Percentiles rank a stretch among this genome's conserved stretches.
Conservation (phyloP, 2,113 vertebrate species). For the Fukomys damarensis region DNA sequence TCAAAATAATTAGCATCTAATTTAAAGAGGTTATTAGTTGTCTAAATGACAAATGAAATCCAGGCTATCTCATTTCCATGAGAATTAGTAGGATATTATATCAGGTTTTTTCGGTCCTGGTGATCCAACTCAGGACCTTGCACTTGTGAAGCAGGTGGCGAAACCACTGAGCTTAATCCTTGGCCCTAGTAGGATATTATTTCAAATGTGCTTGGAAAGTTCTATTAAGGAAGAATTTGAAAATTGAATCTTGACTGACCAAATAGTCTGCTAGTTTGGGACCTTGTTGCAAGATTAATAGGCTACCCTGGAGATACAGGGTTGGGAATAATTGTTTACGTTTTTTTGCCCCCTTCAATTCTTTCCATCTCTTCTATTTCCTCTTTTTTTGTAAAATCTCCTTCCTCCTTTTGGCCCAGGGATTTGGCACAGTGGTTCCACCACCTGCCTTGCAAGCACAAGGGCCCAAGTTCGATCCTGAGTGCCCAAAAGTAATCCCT, state of each 20-base stretch:
- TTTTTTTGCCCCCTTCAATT: not conserved
- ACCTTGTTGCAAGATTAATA: not conserved
- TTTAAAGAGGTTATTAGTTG: not conserved
- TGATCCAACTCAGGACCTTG: no score
- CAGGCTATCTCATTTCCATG: not conserved
- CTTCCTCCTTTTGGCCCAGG: no score
- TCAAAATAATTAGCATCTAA: slow-evolving; percentile 45
- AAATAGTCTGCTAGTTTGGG: not conserved
- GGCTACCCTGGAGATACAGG: not conserved
- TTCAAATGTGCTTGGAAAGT: not conserved
- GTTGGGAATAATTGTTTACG: not conserved
- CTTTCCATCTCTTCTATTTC: not conserved
- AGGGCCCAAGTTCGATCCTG: no score
- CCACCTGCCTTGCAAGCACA: no score
- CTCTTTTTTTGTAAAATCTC: not conserved
- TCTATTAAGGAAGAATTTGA: slow-evolving; percentile 13
- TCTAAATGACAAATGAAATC: slow-evolving; percentile 28
- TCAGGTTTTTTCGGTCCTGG: no score
- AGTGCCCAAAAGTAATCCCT: no score
- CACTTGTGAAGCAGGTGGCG: no score
- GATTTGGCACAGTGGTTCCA: no score
- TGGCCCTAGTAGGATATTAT: not conserved
- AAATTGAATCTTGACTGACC: not conserved
- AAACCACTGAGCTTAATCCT: no score
- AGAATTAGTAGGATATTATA: not conserved